A percentile compares a stretch with the other conserved stretches of the same genome.
phyloP scores from a whole-genome alignment of 2,113 vertebrate genomes.

The Saccopteryx leptura region DNA sequence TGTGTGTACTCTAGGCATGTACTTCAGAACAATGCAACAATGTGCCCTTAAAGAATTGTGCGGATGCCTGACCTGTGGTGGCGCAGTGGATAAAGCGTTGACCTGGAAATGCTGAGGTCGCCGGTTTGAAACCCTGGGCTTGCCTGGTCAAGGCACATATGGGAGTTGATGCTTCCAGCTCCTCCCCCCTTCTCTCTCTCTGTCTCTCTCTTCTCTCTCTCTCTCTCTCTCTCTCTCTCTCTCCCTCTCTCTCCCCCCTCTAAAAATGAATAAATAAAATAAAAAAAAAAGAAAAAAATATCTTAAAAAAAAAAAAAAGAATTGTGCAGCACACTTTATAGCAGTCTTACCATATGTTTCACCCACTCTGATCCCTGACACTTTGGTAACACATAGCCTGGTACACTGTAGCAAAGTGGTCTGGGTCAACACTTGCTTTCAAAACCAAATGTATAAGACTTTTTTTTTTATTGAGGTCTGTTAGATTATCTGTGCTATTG shows the following conservation, averaged over 20 bases:
- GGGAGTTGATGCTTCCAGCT: too few relatives aligned
- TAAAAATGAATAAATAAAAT: too few relatives aligned
- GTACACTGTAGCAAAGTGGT: neutral
- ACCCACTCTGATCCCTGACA: neutral
- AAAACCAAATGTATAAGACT: neutral
- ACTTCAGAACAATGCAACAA: neutral
- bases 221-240: too few relatives aligned
- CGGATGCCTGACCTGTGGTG: neutral
- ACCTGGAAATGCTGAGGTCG: too few relatives aligned
- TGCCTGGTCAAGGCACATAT: too few relatives aligned
- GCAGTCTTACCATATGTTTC: neutral
- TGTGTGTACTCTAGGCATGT: neutral
- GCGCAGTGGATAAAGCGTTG: too few relatives aligned
- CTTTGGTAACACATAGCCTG: neutral
- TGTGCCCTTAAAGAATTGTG: neutral
- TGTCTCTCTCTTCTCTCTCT: too few relatives aligned
- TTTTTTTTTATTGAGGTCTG: neutral
- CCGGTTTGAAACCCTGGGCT: too few relatives aligned
- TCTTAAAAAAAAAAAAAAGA: neutral
- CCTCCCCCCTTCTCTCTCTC: too few relatives aligned
- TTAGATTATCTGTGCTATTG: conserved; percentile 17
- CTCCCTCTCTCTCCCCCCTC: too few relatives aligned
- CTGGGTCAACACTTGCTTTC: conserved; percentile 35
- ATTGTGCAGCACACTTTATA: neutral
- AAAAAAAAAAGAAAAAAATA: too few relatives aligned